phyloP scores from a whole-genome alignment of 2,113 vertebrate species.

The Bucco capensis region DNA sequence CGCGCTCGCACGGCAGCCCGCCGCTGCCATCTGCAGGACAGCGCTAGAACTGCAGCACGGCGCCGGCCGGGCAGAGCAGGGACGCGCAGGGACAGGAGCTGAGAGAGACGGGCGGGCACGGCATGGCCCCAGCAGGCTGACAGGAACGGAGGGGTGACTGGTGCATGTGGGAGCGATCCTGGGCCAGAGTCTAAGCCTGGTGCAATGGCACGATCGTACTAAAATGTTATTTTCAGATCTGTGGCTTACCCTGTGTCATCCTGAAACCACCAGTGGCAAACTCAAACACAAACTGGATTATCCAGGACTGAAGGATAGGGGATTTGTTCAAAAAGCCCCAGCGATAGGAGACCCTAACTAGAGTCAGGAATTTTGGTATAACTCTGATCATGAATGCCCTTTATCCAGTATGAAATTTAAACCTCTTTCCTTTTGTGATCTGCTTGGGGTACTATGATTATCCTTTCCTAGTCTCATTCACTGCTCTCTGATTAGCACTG shows the following conservation, averaged over 20 bases:
- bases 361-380: background rate
- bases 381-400: background rate
- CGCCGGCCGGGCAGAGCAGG: background rate
- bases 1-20: background rate
- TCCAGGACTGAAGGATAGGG: background rate
- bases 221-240: background rate
- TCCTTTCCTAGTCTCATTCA: background rate
- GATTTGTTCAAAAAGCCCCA: background rate
- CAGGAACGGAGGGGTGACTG: accelerated
- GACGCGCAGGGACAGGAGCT: background rate
- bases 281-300: accelerated
- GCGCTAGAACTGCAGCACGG: background rate
- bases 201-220: accelerated
- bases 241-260: background rate
- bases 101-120: background rate
- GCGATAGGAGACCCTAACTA: background rate
- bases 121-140: background rate
- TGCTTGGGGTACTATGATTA: background rate
- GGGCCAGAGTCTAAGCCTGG: background rate
- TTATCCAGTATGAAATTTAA: accelerated
- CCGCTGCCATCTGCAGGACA: background rate
- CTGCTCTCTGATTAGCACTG: background rate
- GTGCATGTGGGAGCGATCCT: accelerated
- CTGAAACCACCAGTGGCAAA: background rate
- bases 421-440: background rate